Base-by-base conservation (phyloP, 2,888 invertebrate species). In the Cabera pusaria region DNA sequence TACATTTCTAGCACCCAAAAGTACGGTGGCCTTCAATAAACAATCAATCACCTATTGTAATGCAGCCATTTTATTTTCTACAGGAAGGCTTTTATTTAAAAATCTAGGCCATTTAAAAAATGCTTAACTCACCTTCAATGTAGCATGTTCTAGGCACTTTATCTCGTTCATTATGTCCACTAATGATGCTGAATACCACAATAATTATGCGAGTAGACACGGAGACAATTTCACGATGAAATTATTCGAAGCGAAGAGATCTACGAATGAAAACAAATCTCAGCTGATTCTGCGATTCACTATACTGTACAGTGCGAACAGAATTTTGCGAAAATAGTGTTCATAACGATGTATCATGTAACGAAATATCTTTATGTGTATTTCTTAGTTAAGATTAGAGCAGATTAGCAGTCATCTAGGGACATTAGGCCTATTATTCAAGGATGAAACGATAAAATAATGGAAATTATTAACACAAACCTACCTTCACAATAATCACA, bases 91-190 rank as follows among this genome's bases (percentile, higher is more conserved):
- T 14, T 31, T 32, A 16, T 34, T 33, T 16, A 4, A 33, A 23
- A 45, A 36, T 25, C 16, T 24, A 38, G 18, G 18, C n/a, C 19
- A 12, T 5, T 8, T 14, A 28, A 18, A 27, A 8, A 3, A 6
- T 3, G 7, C 4, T 6, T 6, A 39, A 50, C 57, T 74, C 86
- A 96, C 96, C 93, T 98, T 98, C 52, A 98, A 90, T 11, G 98
- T 98, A 31, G 98, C 96, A 89, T 98, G 98, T 82, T 99, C 99
- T 73, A 98, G 89, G 52, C 97, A 95, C 82, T 96, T 97, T 47
- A 98, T 91, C 90, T 98, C 98, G 75, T 96, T 94, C 97, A 97
- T 97, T 64, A 67, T 86, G 44, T 35, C 33, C 23, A 52, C 48
- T 26, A 28, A 11, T 10, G 1, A 12, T 26, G 20, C 6, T 21